A percentile compares a stretch with the other conserved stretches of the same genome.
phyloP scores from a whole-genome alignment of 2,113 vertebrate genomes.

The Malaclemys terrapin region DNA sequence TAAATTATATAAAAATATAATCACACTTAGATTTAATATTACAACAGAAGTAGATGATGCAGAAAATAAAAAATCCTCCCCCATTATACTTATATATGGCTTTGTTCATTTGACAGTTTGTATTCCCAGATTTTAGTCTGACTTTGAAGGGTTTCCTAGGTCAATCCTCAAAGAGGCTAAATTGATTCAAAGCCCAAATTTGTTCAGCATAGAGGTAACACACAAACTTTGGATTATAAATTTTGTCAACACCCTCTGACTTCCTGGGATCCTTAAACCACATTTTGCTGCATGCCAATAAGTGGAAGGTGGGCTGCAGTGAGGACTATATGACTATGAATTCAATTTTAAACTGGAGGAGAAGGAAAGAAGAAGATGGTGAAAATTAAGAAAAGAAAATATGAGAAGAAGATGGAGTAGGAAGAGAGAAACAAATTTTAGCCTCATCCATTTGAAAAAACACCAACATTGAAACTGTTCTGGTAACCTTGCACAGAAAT shows the following conservation, averaged over 20 bases:
- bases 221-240: constrained; percentile 45
- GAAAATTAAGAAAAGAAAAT: constrained; percentile 39
- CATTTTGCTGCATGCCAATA: constrained; percentile 66
- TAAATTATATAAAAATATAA: background rate
- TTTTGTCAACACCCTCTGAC: constrained; percentile 63
- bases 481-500: constrained; percentile 57
- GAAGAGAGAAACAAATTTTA: constrained; percentile 55
- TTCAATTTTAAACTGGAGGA: constrained; percentile 55
- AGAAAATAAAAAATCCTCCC: constrained; percentile 53
- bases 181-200: constrained; percentile 68
- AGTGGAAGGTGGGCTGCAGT: constrained; percentile 68
- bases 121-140: constrained; percentile 67
- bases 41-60: constrained; percentile 22
- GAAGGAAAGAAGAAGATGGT: constrained; percentile 45
- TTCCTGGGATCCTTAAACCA: constrained; percentile 66
- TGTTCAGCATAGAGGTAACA: constrained; percentile 64
- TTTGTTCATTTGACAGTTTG: constrained; percentile 60
- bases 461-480: constrained; percentile 14
- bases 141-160: constrained; percentile 63
- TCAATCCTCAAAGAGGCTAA: constrained; percentile 57
- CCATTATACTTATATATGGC: constrained; percentile 70
- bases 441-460: constrained; percentile 11
- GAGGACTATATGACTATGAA: constrained; percentile 68
- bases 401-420: constrained; percentile 39
- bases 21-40: constrained; percentile 48